A percentile compares a stretch with the other conserved stretches of the same genome.
phyloP scores from a whole-genome alignment of 2,888 invertebrate genomes.

The Prosopocoilus inquinatus region DNA sequence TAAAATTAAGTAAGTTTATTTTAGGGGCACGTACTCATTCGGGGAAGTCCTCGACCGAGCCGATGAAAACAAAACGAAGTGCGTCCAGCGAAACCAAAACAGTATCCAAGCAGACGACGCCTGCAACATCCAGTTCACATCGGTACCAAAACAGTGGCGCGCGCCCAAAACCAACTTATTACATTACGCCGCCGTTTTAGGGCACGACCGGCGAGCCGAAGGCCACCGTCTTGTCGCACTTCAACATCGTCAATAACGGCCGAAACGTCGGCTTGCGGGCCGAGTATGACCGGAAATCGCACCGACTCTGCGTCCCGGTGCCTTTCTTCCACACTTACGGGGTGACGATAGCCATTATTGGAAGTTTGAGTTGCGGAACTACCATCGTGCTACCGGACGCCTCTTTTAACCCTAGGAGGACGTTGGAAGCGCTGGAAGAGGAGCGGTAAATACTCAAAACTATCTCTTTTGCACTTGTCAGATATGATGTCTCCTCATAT shows the following conservation, averaged over 20 bases:
- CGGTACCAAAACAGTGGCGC: slow-evolving; percentile 47
- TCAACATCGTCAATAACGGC: slow-evolving; percentile 73
- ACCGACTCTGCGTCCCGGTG: slow-evolving; percentile 63
- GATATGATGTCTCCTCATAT: too few species aligned
- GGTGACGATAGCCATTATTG: slow-evolving; percentile 61
- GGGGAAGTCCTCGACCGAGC: slow-evolving; percentile 47
- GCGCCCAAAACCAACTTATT: too few species aligned
- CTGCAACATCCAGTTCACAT: slow-evolving; percentile 80
- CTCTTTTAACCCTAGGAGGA: slow-evolving; percentile 60
- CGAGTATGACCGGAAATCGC: slow-evolving; percentile 50
- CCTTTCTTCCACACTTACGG: slow-evolving; percentile 85
- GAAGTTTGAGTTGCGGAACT: slow-evolving; percentile 59
- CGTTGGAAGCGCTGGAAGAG: slow-evolving; percentile 61
- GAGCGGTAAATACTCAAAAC: slow-evolving; percentile 63
- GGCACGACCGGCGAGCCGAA: slow-evolving; percentile 67
- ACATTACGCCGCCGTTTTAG: slow-evolving; percentile 32
- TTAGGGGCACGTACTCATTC: slow-evolving; percentile 52
- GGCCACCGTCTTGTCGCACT: slow-evolving; percentile 70
- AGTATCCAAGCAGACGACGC: slow-evolving; percentile 64
- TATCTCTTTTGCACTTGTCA: too few species aligned
- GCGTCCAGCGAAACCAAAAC: slow-evolving; percentile 48
- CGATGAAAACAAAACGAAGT: slow-evolving; percentile 37
- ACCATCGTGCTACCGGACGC: slow-evolving; percentile 62
- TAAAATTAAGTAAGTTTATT: slow-evolving; percentile 26
- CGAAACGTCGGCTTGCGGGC: slow-evolving; percentile 59